phyloP scores from a whole-genome alignment of 2,888 invertebrate species.

The Diadromus collaris region DNA sequence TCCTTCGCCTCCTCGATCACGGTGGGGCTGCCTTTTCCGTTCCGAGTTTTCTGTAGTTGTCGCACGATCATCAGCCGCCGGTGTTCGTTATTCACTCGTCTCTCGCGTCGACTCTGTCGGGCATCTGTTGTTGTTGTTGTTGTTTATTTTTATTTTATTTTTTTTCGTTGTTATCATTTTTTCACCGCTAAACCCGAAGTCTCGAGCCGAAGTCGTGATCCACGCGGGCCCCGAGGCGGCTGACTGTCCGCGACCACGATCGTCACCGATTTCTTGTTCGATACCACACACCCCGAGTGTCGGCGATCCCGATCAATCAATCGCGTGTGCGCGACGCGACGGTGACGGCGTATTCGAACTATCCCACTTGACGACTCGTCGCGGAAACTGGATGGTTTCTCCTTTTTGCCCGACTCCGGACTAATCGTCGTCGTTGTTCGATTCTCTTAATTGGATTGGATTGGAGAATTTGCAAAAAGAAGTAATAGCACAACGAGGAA shows the following conservation, averaged over 20 bases:
- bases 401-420: not conserved
- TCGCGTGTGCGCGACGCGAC: constrained; percentile 28
- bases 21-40: not conserved
- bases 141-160: not conserved
- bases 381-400: not conserved
- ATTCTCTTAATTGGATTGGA: not conserved
- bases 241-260: constrained; percentile 18
- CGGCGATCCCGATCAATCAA: constrained; percentile 13
- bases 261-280: constrained; percentile 4
- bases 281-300: constrained; percentile 2
- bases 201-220: too few species aligned
- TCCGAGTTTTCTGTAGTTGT: not conserved
- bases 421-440: not conserved
- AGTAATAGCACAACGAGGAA: not conserved
- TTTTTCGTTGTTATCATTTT: too few species aligned
- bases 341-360: not conserved
- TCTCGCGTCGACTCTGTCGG: too few species aligned
- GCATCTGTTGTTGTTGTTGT: too few species aligned
- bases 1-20: constrained; percentile 9
- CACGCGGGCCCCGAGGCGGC: constrained; percentile 4
- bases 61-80: constrained; percentile 16
- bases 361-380: not conserved
- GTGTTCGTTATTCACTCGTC: constrained; percentile 9
- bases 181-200: not conserved
- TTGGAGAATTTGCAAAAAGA: not conserved